Base-by-base conservation (phyloP, 2,113 vertebrate genomes). In the Phaethornis superciliosus region DNA sequence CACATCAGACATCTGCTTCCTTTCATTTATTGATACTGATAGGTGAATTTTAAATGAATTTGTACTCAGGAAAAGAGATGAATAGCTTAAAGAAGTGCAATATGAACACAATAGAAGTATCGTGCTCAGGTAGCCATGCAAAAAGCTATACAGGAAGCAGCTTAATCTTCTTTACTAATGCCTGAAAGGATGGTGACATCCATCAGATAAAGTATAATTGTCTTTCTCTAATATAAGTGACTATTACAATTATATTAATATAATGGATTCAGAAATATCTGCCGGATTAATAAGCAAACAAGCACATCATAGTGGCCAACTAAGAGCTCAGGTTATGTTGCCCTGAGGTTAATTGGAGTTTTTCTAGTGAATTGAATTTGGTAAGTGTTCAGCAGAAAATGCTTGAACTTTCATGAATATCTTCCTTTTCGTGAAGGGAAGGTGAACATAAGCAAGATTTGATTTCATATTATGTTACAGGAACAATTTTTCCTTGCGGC, bases 1-100 rank as follows among this genome's bases (percentile, higher is more conserved):
- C 95, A 89, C 90, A 91, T 97, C 91, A 96, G 90, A 93, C 93
- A 75, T 96, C 94, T 88, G 95, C 84, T 98, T 96, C 93, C 94
- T 97, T 98, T 97, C 95, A 92, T 96, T 96, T 97, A 96, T 95
- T 96, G 96, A 96, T 95, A 96, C 87, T 63, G 92, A 97, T 97
- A 97, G 86, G 88, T 96, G 91, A 90, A 89, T 96, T 97, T 96
- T 88, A 88, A 97, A 94, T 76, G 88, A 97, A 95, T 94, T 94
- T 95, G 82, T 93, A 74, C 85, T 96, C 76, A 18, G 92, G 92
- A 96, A 97, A 96, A 94, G 67, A 91, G 90, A 82, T 68, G 77
- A 97, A 96, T 93, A 95, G 94, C 78, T 89, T 44, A 94, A 94
- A 96, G 96, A 95, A 97, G 96, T 81, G 91, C 6, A 68, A 96